Base-by-base conservation (phyloP, 1,140 invertebrate species). In the Aradophagus sp. region DNA sequence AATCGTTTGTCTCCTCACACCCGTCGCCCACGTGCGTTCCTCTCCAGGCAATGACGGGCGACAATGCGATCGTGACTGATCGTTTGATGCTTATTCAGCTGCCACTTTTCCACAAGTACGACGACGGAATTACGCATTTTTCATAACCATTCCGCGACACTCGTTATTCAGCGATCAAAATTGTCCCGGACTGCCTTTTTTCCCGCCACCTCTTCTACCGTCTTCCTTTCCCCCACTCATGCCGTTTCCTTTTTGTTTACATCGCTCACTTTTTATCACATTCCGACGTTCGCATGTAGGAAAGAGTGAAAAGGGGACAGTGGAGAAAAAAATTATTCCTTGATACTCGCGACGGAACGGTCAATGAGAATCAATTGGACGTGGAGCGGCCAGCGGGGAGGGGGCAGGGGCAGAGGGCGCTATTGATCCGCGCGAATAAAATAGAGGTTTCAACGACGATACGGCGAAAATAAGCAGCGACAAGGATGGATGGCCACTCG, bases 401-500 rank as follows among this genome's bases (percentile, higher is more conserved):
- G n/a, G n/a, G n/a, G n/a, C n/a, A n/a, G n/a, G n/a, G n/a, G n/a
- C n/a, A n/a, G n/a, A n/a, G n/a, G n/a, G n/a, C n/a, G n/a, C n/a
- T 53, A 55, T 65, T 34, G 50, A 65, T 55, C n/a, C 39, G 29
- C 14, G 10, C 32, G 11, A 45, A 47, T 23, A 38, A 45, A 53
- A 44, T 16, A 12, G 16, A 34, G 11, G 12, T 38, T 53, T 45
- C 39, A 55, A 47, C 39, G 48, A 29, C 34, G 32, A 53, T 55
- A 45, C 10, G 19, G 50, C 20, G 52, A 56, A 56, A 66, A 56
- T 66, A 42, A 66, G 41, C 35, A 39, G 13, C 41, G 35, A 12
- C 34, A 31, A 35, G 20, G 36, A 55, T 47, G 48, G 39, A 65
- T 48, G 50, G 52, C 35, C 61, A 56, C 62, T 66, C 12, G 35